Conservation (phyloP, 2,888 invertebrate genomes). For the Melipona bicolor region DNA sequence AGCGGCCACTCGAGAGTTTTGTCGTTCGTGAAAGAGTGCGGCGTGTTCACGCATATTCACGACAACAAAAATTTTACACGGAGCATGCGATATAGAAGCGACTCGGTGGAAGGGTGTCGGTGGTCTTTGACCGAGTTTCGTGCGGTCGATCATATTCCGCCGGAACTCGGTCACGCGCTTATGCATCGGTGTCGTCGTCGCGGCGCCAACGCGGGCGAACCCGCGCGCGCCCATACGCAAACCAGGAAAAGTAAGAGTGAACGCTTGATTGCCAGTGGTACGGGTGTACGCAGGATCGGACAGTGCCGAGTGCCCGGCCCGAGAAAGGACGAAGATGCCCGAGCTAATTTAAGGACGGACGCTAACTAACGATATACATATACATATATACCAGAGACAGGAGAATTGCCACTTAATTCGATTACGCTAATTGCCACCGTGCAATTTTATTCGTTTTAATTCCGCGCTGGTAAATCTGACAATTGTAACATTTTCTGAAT, state of each 20-base stretch:
- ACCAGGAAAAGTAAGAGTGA: slow-evolving; percentile 69
- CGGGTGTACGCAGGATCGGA: slow-evolving; percentile 49
- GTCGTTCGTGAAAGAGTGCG: slow-evolving; percentile 18
- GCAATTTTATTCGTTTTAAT: not conserved
- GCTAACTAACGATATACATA: not conserved
- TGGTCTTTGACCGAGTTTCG: slow-evolving; percentile 76
- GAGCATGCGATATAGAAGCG: slow-evolving; percentile 51
- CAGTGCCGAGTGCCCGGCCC: slow-evolving; percentile 12
- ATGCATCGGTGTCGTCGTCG: slow-evolving; percentile 70
- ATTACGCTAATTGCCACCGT: slow-evolving; percentile 52
- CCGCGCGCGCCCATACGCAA: slow-evolving; percentile 54
- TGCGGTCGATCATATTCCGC: slow-evolving; percentile 75
- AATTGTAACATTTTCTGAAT: not conserved
- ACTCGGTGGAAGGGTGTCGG: slow-evolving; percentile 70
- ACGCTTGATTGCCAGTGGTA: slow-evolving; percentile 58
- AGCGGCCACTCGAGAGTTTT: slow-evolving; percentile 30
- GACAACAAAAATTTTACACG: slow-evolving; percentile 54
- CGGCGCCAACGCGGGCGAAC: slow-evolving; percentile 57
- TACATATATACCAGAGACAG: not conserved
- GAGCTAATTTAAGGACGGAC: slow-evolving; percentile 37
- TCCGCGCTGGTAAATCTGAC: not conserved
- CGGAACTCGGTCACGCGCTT: slow-evolving; percentile 75
- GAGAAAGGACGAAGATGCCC: slow-evolving; percentile 31
- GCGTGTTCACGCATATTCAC: slow-evolving; percentile 64
- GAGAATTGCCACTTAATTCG: slow-evolving; percentile 44